These are phyloP conservation scores for Sarcoramphus papa DNA, from an alignment of 2,797 vertebrate genomes.

Conservation along the genomic window DNA sequence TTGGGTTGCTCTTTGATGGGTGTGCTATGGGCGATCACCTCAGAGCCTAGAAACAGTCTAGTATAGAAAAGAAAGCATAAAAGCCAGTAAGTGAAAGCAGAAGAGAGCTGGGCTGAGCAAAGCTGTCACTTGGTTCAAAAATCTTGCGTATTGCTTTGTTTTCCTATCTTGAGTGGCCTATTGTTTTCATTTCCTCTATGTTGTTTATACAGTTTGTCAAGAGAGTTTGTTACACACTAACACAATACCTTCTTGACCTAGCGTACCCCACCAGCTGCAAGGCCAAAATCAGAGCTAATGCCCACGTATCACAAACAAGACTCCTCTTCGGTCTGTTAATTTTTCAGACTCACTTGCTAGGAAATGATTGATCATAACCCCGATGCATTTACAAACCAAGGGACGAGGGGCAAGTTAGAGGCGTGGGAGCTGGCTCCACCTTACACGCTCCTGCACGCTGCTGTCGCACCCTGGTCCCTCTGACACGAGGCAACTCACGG, in stretches of 20 bases:
- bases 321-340: background rate
- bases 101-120: background rate
- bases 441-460: background rate
- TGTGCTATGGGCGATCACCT: slow-evolving; percentile 75
- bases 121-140: background rate
- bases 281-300: background rate
- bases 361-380: background rate
- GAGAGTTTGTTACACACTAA: background rate
- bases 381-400: background rate
- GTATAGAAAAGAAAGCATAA: background rate
- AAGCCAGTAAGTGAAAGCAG: background rate
- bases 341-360: background rate
- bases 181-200: background rate
- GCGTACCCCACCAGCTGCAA: background rate
- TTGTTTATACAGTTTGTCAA: background rate
- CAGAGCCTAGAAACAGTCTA: slow-evolving; percentile 87
- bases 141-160: background rate
- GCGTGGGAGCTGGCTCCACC: background rate
- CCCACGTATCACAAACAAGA: no score
- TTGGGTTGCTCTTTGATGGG: slow-evolving; percentile 83
- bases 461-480: no score
- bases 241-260: background rate
- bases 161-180: background rate
- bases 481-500: background rate
- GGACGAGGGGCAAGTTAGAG: background rate